Evolutionary conservation across 2,797 vertebrate genomes (phyloP).

Genomic region (Psittacula echo): DNA sequence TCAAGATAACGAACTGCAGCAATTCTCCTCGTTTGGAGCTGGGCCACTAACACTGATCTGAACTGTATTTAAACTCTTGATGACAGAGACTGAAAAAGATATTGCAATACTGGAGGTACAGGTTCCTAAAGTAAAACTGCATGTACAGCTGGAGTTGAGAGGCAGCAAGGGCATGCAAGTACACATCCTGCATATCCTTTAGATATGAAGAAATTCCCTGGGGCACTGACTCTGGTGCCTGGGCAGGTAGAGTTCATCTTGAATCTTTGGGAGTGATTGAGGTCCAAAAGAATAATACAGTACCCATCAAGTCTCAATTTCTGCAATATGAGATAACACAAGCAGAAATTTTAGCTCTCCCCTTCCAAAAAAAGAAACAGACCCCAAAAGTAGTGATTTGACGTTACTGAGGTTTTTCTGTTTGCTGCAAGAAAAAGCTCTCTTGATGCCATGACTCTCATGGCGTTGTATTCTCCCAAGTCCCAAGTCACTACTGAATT

Average conservation of each 20-base stretch:
- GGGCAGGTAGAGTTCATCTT: constrained; percentile 56
- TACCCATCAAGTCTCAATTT: background rate
- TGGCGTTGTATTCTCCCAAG: background rate
- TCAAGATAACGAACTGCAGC: constrained; percentile 67
- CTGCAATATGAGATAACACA: background rate
- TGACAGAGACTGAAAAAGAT: constrained; percentile 62
- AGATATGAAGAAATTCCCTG: constrained; percentile 64
- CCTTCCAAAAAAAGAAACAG: background rate
- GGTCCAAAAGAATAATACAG: constrained; percentile 1
- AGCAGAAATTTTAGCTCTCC: background rate
- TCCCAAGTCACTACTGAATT: background rate
- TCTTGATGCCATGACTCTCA: background rate
- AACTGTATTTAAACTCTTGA: constrained; percentile 69
- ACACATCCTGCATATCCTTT: constrained; percentile 63
- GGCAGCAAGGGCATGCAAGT: constrained; percentile 62
- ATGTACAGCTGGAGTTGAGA: constrained; percentile 33
- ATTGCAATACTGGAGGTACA: constrained; percentile 70
- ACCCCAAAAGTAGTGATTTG: background rate
- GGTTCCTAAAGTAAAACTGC: constrained; percentile 60
- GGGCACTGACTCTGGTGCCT: constrained; percentile 36
- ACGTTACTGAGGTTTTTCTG: background rate
- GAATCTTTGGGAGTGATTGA: background rate
- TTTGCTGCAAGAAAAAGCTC: background rate
- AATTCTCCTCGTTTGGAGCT: constrained; percentile 50
- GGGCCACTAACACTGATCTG: constrained; percentile 64